Conservation (phyloP, 2,797 vertebrate genomes). For the Alouatta caraya region DNA sequence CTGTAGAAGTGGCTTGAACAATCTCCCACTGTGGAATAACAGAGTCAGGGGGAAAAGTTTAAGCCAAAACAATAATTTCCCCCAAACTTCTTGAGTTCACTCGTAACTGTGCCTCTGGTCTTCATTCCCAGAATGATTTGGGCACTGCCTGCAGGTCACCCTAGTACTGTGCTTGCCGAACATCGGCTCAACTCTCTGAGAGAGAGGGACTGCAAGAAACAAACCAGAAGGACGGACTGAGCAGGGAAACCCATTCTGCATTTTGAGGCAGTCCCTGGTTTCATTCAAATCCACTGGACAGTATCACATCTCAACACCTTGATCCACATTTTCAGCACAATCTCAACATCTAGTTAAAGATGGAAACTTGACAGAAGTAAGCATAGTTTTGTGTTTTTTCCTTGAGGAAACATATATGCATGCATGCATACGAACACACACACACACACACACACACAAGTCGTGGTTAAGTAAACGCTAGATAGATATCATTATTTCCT, state of each 20-base stretch:
- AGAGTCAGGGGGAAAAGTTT: neutral
- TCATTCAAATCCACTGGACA: neutral
- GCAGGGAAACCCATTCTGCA: neutral
- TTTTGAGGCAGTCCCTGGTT: neutral
- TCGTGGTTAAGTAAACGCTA: neutral
- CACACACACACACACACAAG: neutral
- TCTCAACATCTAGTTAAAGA: neutral
- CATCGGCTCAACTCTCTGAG: neutral
- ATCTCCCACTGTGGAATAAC: conserved; percentile 47
- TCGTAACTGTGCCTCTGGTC: neutral
- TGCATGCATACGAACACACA: neutral
- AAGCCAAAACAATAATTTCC: conserved; percentile 31
- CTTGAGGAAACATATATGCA: neutral
- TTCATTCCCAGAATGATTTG: neutral
- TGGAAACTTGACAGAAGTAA: neutral
- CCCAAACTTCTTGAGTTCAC: neutral
- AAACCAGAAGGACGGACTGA: neutral
- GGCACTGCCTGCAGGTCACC: neutral
- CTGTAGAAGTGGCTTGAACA: conserved; percentile 51
- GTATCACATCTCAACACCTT: neutral
- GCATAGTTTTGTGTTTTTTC: neutral
- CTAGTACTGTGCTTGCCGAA: neutral
- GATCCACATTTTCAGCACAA: neutral
- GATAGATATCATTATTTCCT: neutral
- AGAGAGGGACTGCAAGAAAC: neutral